Percentiles rank a stretch among this genome's conserved stretches.
These are phyloP conservation scores for Drosophila insularis DNA, from an alignment of 1,140 invertebrate genomes.

Conservation along the genomic window DNA sequence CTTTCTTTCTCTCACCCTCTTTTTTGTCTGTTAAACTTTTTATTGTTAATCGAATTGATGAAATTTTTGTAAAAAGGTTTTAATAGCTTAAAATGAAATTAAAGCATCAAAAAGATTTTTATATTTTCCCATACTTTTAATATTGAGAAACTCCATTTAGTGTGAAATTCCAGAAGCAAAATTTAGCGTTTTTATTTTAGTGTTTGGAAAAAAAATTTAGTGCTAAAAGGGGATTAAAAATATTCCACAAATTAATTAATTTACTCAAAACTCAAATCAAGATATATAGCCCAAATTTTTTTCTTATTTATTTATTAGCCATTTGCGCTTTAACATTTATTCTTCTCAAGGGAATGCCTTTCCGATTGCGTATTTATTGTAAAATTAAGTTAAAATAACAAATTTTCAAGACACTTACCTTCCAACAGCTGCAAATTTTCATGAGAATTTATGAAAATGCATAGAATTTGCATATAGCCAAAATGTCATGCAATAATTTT, in stretches of 20 bases:
- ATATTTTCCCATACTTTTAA: background rate
- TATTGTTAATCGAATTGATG: slow-evolving; percentile 55
- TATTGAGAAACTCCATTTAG: background rate
- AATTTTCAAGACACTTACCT: background rate
- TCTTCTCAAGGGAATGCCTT: background rate
- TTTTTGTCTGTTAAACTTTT: slow-evolving; percentile 13
- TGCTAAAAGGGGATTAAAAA: too few relatives aligned
- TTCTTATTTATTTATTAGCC: background rate
- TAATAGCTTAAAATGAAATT: slow-evolving; percentile 1
- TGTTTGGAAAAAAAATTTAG: too few relatives aligned
- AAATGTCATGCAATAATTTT: slow-evolving; percentile 25
- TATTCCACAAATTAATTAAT: too few relatives aligned
- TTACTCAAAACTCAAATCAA: too few relatives aligned
- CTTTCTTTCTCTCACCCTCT: slow-evolving; percentile 24
- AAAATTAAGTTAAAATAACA: background rate
- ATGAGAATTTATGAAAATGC: slow-evolving; percentile 41
- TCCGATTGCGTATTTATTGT: background rate
- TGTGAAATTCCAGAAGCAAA: background rate
- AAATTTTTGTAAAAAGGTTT: slow-evolving; percentile 48
- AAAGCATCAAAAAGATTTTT: background rate
- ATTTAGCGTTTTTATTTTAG: too few relatives aligned
- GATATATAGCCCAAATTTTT: too few relatives aligned
- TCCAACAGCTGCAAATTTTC: slow-evolving; percentile 21
- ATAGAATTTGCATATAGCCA: slow-evolving; percentile 54
- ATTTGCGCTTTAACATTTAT: background rate